Percentiles rank a stretch among this genome's conserved stretches.
These are phyloP conservation scores for Erannis defoliaria DNA, from an alignment of 2,888 invertebrate genomes.

Conservation along the genomic window DNA sequence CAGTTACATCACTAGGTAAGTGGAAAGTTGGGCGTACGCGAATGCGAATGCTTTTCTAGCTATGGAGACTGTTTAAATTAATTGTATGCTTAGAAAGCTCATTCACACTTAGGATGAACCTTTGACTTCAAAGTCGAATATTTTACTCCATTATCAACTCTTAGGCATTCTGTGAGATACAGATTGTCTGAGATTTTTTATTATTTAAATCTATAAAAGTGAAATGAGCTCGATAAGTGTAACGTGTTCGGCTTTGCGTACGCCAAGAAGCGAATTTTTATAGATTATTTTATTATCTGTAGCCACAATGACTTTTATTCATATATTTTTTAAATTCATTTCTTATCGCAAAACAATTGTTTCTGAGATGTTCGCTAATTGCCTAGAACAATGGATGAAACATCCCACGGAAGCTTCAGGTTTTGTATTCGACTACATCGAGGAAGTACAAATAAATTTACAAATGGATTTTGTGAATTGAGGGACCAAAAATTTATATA, in stretches of 20 bases:
- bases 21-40: conserved; percentile 66
- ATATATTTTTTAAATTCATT: conserved; percentile 31
- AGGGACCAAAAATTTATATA: conserved; percentile 25
- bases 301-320: conserved; percentile 25
- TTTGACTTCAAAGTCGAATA: neutral
- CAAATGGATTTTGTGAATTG: conserved; percentile 29
- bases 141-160: neutral
- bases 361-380: conserved; percentile 27
- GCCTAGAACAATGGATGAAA: conserved; percentile 30
- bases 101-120: neutral
- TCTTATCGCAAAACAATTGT: conserved; percentile 38
- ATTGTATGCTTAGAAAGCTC: conserved; percentile 15
- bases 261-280: conserved; percentile 33
- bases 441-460: conserved; percentile 33
- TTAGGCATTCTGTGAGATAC: neutral
- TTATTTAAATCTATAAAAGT: neutral
- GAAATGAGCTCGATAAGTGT: neutral
- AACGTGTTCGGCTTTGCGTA: conserved; percentile 36
- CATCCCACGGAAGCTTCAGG: conserved; percentile 34
- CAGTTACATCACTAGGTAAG: conserved; percentile 38
- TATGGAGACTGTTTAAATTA: conserved; percentile 46
- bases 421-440: conserved; percentile 22
- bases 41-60: conserved; percentile 62
- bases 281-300: conserved; percentile 41
- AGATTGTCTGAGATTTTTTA: neutral